phyloP scores from a whole-genome alignment of 2,113 vertebrate species.

The Thunnus thynnus region DNA sequence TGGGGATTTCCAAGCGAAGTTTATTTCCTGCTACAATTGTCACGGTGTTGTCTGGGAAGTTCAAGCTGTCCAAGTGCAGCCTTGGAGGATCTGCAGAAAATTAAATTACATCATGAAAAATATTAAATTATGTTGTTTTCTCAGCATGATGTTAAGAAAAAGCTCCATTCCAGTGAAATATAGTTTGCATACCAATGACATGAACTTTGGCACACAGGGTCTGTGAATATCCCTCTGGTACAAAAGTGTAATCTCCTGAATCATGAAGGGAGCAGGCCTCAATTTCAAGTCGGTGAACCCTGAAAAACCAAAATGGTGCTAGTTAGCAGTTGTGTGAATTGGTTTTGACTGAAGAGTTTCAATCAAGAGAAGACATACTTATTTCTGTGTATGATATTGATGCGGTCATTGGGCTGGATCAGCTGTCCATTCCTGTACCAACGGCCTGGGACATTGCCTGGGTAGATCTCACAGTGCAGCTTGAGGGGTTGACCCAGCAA shows the following conservation, averaged over 20 bases:
- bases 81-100: conserved; percentile 91
- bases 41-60: conserved; percentile 91
- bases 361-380: conserved; percentile 80
- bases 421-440: conserved; percentile 97
- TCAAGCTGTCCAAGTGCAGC: conserved; percentile 92
- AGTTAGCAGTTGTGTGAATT: not conserved
- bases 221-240: conserved; percentile 92
- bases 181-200: conserved; percentile 88
- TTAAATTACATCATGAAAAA: not conserved
- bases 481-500: conserved; percentile 91
- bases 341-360: not conserved
- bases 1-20: conserved; percentile 94
- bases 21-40: conserved; percentile 96
- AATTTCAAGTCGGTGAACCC: conserved; percentile 92
- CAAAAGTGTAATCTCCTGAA: conserved; percentile 94
- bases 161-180: not conserved
- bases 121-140: not conserved
- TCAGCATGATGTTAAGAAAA: not conserved
- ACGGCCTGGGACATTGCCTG: conserved; percentile 91
- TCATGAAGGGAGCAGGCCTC: conserved; percentile 88
- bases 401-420: conserved; percentile 90
- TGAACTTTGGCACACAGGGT: conserved; percentile 92
- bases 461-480: conserved; percentile 93
- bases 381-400: conserved; percentile 92
- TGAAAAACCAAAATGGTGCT: conserved; percentile 67